Evolutionary conservation across 2,888 invertebrate genomes (phyloP).

Genomic region (Tetranychus truncatus): DNA sequence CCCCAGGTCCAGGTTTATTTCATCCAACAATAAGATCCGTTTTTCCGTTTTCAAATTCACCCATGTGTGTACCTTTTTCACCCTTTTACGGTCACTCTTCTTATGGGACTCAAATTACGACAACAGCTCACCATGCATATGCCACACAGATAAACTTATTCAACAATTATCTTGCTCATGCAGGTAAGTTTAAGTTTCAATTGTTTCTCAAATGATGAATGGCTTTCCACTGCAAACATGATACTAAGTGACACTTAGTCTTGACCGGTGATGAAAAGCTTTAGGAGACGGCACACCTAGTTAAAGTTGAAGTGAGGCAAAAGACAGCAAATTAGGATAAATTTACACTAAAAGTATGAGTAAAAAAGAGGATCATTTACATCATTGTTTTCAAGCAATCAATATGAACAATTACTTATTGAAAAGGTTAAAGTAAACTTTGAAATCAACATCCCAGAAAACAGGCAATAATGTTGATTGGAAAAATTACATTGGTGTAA

Average conservation of each 20-base stretch:
- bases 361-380: not conserved
- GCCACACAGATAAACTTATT: conserved; percentile 8
- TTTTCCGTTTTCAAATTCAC: not conserved
- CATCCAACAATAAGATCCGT: conserved; percentile 4
- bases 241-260: no score
- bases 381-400: not conserved
- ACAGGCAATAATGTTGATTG: not conserved
- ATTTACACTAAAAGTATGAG: not conserved
- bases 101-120: not conserved
- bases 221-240: not conserved
- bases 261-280: conserved; percentile 91
- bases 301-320: conserved; percentile 22
- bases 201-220: no score
- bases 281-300: conserved; percentile 90
- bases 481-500: not conserved
- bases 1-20: not conserved
- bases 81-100: conserved; percentile 9
- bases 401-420: not conserved
- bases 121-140: not conserved
- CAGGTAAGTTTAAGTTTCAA: not conserved
- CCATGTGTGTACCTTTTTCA: conserved; percentile 7
- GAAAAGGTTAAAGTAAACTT: not conserved
- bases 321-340: not conserved
- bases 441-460: not conserved
- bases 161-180: conserved; percentile 4